Evolutionary conservation across 1,140 invertebrate genomes (phyloP), one percentile per base, ranked within the genome.

Genomic region (Zophobas morio): DNA sequence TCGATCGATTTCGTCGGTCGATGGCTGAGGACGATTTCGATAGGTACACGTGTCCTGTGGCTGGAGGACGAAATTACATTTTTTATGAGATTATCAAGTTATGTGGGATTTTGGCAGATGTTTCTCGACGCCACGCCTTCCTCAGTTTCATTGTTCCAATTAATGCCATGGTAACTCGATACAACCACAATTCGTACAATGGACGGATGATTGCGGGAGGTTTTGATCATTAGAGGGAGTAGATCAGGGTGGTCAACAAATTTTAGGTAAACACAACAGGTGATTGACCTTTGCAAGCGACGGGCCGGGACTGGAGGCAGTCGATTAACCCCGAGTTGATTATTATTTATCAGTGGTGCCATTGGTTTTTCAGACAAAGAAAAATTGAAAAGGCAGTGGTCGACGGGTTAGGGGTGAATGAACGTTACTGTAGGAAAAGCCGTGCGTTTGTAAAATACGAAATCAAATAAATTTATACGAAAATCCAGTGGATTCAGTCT

Each of bases 91-190:
- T 39, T 60, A 60, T 36, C 56, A 32, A 54, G 56, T 60, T 39
- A 39, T 60, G 56, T 60, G 56, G 56, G 56, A 60, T 37, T 39
- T 20, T 60, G 8, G 56, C 56, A 60, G 56, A 60, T 60, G 56
- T 35, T 60, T 60, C 20, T 33, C 20, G 54, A 57, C 42, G 42
- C 42, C 34, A 51, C 49, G 53, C 53, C 53, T n/a, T 2, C 53
- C 35, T 54, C 49, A 2, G 53, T 34, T 33, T 46, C 42, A 46
- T 54, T 54, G 53, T 33, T 32, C 53, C 35, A 54, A 54, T 54
- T 54, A 54, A 1, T 1, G 53, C 53, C 53, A 60, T 60, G 56
- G 56, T 60, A 60, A 60, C 56, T 60, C 34, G 56, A 60, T 60
- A 60, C 56, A 60, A 60, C 3, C 56, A 37, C 35, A 6, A 37